Percentiles rank a stretch among this genome's conserved stretches.
phyloP scores from a whole-genome alignment of 2,113 vertebrate species.

The Crotalus viridis region DNA sequence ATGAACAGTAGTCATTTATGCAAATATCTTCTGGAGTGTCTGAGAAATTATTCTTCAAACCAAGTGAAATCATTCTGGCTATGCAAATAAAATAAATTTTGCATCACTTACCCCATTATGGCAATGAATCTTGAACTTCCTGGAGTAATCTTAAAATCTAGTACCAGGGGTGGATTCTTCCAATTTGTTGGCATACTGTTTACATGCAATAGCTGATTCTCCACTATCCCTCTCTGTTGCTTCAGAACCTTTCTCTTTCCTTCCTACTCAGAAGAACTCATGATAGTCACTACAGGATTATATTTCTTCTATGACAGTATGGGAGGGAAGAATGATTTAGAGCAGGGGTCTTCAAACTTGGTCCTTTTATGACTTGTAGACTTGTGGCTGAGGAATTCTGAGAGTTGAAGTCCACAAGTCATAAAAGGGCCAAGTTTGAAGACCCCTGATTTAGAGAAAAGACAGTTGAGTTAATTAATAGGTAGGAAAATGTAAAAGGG shows the following conservation, averaged over 20 bases:
- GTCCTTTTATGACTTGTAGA: too few species aligned
- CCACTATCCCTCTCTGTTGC: not conserved
- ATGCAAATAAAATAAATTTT: conserved; percentile 32
- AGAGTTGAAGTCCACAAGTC: too few species aligned
- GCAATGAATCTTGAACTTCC: not conserved
- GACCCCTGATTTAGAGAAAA: not conserved
- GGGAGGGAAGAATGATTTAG: not conserved
- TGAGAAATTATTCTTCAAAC: conserved; percentile 24
- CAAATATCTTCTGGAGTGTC: conserved; percentile 23
- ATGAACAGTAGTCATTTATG: conserved; percentile 35
- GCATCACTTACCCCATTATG: conserved; percentile 13
- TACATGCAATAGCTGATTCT: not conserved
- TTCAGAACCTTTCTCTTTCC: not conserved
- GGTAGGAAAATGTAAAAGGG: not conserved
- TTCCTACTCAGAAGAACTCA: not conserved
- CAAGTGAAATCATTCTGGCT: conserved; percentile 34
- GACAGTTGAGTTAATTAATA: not conserved
- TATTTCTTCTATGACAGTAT: not conserved
- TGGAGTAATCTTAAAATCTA: conserved; percentile 9
- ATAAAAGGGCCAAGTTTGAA: too few species aligned
- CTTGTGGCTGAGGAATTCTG: too few species aligned
- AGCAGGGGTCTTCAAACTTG: too few species aligned
- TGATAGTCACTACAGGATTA: not conserved
- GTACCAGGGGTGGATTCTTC: not conserved
- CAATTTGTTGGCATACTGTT: not conserved